Percentiles rank a stretch among this genome's conserved stretches.
These are phyloP conservation scores for Dinocampus coccinellae DNA, from an alignment of 2,888 invertebrate genomes.

Conservation along the genomic window DNA sequence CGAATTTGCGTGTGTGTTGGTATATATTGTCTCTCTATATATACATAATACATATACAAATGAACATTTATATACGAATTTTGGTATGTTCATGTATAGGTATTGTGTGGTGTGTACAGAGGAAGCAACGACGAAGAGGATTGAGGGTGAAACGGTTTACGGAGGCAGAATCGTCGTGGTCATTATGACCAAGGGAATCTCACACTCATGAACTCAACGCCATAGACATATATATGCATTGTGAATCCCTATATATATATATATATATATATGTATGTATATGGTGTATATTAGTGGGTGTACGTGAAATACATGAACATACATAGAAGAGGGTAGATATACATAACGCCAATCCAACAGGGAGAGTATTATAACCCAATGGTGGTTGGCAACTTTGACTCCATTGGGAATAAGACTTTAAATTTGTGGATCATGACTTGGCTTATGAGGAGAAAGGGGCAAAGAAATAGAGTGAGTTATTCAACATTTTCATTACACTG, in stretches of 20 bases:
- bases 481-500: conserved; percentile 11
- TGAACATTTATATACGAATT: not conserved
- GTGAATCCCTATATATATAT: conserved; percentile 19
- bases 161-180: conserved; percentile 19
- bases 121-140: not conserved
- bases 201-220: not conserved
- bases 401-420: conserved; percentile 56
- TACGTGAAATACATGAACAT: conserved; percentile 32
- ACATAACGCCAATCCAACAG: conserved; percentile 34
- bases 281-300: no score
- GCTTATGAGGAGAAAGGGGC: no score
- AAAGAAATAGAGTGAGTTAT: conserved; percentile 4
- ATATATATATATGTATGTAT: no score
- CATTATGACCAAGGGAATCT: conserved; percentile 30
- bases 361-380: conserved; percentile 43
- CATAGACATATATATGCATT: conserved; percentile 3
- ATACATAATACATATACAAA: not conserved
- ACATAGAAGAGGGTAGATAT: conserved; percentile 26
- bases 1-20: conserved; percentile 55
- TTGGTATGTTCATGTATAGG: not conserved
- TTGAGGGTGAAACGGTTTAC: conserved; percentile 3
- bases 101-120: not conserved
- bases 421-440: conserved; percentile 42
- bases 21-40: not conserved
- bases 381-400: conserved; percentile 21